These are phyloP conservation scores for Aspiorhynchus laticeps DNA, from an alignment of 2,113 vertebrate genomes.

Conservation along the genomic window DNA sequence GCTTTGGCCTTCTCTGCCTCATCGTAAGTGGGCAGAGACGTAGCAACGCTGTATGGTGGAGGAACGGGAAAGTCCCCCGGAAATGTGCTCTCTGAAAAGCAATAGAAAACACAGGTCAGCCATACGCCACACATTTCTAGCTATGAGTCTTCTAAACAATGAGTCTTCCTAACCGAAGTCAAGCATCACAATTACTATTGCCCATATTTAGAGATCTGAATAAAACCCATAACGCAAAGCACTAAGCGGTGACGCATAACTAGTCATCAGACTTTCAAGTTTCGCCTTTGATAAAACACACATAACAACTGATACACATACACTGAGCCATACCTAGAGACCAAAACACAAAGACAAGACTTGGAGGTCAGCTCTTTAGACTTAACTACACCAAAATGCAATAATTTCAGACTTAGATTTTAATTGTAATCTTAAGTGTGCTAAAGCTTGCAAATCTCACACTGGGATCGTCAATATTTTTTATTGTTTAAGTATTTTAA, in stretches of 20 bases:
- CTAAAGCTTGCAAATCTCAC: neutral
- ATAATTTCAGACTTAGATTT: too few relatives aligned
- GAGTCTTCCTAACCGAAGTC: neutral
- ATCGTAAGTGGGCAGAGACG: constrained; percentile 94
- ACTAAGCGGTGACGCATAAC: neutral
- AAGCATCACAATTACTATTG: neutral
- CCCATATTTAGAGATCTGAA: neutral
- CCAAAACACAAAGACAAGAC: too few relatives aligned
- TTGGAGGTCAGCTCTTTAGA: neutral
- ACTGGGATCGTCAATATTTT: neutral
- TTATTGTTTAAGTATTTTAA: neutral
- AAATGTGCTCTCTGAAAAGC: constrained; percentile 80
- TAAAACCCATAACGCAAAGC: neutral
- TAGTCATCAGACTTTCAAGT: neutral
- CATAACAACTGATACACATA: neutral
- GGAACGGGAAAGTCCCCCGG: constrained; percentile 90
- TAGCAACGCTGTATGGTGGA: constrained; percentile 96
- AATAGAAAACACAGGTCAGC: constrained; percentile 31
- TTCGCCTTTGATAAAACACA: neutral
- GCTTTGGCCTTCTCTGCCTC: constrained; percentile 99
- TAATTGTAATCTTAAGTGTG: neutral
- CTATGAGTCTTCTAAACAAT: neutral
- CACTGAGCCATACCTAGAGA: neutral
- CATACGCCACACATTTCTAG: constrained; percentile 9
- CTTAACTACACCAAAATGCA: neutral